A percentile compares a stretch with the other conserved stretches of the same genome.
Conservation (phyloP, 2,113 vertebrate species). For the Bathybates hornii region DNA sequence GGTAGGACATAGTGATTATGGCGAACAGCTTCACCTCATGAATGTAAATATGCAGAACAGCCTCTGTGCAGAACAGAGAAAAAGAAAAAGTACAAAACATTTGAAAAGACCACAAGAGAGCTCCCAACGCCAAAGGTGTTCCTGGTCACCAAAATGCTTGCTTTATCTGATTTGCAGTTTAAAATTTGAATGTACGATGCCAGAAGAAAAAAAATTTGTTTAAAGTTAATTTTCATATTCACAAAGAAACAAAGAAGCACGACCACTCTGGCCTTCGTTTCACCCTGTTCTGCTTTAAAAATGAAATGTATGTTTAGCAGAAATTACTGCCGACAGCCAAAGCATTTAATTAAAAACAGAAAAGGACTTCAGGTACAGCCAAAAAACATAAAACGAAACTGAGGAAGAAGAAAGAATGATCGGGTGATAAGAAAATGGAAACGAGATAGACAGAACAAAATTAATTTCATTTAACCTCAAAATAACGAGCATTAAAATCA, state of each 20-base stretch:
- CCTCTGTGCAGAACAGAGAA: not conserved
- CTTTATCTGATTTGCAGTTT: not conserved
- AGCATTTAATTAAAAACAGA: not conserved
- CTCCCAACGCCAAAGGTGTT: not conserved
- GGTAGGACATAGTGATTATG: not conserved
- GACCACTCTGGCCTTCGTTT: not conserved
- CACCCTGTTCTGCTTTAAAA: not conserved
- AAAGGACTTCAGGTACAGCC: not conserved
- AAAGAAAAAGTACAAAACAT: not conserved
- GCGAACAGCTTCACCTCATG: not conserved
- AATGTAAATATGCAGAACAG: not conserved
- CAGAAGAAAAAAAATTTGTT: fast-evolving
- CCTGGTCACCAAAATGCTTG: not conserved
- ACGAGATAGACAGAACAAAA: not conserved
- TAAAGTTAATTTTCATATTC: not conserved
- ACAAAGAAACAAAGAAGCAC: not conserved
- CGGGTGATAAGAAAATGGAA: fast-evolving
- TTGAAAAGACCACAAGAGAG: not conserved
- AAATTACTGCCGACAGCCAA: not conserved
- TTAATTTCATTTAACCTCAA: not conserved
- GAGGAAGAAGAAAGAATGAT: not conserved
- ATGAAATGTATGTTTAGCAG: not conserved
- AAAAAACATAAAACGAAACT: not conserved
- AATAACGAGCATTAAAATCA: not conserved
- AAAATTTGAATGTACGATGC: not conserved